Conservation (phyloP, 2,113 vertebrate genomes). For the Ranitomeya variabilis region DNA sequence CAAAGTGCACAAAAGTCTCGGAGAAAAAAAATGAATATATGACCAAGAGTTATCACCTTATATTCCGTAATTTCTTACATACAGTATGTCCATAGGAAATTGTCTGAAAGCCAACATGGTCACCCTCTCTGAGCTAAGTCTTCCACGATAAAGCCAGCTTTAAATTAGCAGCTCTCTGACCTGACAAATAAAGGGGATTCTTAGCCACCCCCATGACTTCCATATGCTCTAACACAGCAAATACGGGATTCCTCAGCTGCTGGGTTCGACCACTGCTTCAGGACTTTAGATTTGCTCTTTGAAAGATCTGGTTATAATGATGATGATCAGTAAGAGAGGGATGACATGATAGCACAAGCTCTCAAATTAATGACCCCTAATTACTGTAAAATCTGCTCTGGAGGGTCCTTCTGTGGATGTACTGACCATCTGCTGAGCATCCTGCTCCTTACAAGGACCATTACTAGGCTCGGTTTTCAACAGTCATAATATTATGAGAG, state of each 20-base stretch:
- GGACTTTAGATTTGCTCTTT: not conserved
- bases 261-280: not conserved
- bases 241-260: not conserved
- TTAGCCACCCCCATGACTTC: not conserved
- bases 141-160: not conserved
- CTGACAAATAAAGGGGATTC: not conserved
- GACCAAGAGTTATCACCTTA: too few relatives aligned
- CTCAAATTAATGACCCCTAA: not conserved
- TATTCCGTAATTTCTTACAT: too few relatives aligned
- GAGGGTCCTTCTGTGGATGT: not conserved
- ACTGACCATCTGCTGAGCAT: not conserved
- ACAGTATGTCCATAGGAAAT: too few relatives aligned
- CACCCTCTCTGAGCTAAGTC: not conserved
- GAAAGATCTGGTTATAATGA: not conserved
- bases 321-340: not conserved
- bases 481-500: not conserved
- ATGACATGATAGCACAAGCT: not conserved
- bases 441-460: not conserved
- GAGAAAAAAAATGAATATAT: too few relatives aligned
- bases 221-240: not conserved
- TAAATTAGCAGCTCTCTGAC: not conserved
- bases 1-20: too few relatives aligned
- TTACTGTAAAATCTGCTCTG: not conserved
- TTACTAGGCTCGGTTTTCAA: not conserved
- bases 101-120: too few relatives aligned